Conservation (phyloP, 2,797 vertebrate species). For the Pempheris klunzingeri region DNA sequence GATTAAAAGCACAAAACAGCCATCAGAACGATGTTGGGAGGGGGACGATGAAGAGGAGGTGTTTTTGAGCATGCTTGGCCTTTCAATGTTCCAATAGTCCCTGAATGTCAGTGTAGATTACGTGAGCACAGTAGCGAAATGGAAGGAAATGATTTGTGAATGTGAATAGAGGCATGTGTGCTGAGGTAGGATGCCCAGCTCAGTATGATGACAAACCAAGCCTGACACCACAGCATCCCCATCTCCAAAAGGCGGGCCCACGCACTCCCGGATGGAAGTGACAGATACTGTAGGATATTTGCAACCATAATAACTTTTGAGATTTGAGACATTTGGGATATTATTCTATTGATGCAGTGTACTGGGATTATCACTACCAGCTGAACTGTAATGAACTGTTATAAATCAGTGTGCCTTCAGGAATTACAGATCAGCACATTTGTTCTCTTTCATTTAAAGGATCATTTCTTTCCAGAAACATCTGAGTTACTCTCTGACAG, state of each 20-base stretch:
- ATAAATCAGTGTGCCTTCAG: not conserved
- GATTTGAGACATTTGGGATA: no score
- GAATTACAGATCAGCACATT: not conserved
- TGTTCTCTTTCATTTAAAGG: conserved; percentile 1
- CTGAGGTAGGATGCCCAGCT: conserved; percentile 29
- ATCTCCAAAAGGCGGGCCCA: conserved; percentile 22
- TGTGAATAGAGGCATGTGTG: conserved; percentile 45
- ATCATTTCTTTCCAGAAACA: not conserved
- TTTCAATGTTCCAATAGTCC: conserved; percentile 35
- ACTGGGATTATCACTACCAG: not conserved
- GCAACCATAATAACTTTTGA: conserved; percentile 8
- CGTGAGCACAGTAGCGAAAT: conserved; percentile 32
- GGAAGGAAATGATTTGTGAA: conserved; percentile 49
- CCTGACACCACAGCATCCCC: conserved; percentile 28
- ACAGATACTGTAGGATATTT: conserved; percentile 25
- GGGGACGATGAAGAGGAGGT: not conserved
- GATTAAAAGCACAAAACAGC: conserved; percentile 23
- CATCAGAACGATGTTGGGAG: not conserved
- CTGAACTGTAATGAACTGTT: not conserved
- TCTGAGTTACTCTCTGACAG: not conserved
- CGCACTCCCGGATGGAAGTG: conserved; percentile 26
- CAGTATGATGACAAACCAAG: conserved; percentile 36
- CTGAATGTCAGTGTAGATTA: conserved; percentile 55
- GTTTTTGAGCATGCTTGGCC: conserved; percentile 24
- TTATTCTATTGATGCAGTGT: conserved; percentile 24